Conservation (phyloP, 1,140 invertebrate species). For the Papilio machaon region DNA sequence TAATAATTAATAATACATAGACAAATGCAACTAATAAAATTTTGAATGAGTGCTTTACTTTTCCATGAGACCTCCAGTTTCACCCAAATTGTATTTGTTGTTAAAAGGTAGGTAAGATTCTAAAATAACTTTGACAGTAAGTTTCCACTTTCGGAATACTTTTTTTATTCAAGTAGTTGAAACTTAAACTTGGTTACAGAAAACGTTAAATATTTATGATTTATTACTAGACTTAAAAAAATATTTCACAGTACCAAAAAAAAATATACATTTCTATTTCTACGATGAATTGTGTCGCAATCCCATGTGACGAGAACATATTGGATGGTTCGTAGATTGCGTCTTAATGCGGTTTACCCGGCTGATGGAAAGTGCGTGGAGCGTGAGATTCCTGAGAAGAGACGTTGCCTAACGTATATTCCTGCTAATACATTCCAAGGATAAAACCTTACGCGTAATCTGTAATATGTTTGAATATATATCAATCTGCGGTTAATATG, state of each 20-base stretch:
- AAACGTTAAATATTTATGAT: too few species aligned
- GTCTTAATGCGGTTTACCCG: slow-evolving; percentile 39
- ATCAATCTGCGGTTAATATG: background rate
- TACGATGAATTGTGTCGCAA: slow-evolving; percentile 40
- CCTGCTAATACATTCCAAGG: background rate
- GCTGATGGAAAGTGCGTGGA: slow-evolving; percentile 38
- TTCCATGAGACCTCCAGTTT: too few species aligned
- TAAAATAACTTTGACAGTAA: too few species aligned
- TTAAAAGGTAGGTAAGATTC: too few species aligned
- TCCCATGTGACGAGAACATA: slow-evolving; percentile 28
- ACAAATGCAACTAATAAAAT: too few species aligned
- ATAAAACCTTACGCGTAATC: background rate
- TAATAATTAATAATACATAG: background rate
- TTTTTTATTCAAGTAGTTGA: too few species aligned
- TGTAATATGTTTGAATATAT: background rate
- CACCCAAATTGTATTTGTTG: too few species aligned
- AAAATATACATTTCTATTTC: slow-evolving; percentile 1
- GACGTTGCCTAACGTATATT: background rate
- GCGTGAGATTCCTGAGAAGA: slow-evolving; percentile 36
- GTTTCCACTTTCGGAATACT: too few species aligned
- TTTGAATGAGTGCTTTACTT: too few species aligned
- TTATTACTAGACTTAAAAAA: background rate
- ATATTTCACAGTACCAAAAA: background rate
- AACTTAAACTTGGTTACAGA: too few species aligned
- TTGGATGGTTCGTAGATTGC: slow-evolving; percentile 36